phyloP scores from a whole-genome alignment of 2,113 vertebrate genomes.

The Crypturellus undulatus region DNA sequence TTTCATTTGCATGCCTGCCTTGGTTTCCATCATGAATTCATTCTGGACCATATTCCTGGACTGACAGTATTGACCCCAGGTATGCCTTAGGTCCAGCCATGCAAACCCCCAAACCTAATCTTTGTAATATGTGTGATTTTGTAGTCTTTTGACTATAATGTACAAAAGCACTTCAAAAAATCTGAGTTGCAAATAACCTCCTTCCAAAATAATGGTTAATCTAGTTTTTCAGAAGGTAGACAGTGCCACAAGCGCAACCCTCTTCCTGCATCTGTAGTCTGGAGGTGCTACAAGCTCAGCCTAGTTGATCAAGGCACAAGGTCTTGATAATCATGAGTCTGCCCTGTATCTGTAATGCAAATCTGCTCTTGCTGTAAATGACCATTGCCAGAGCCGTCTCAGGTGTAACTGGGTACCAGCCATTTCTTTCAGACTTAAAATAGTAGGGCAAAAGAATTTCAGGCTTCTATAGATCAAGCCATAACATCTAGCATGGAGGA shows the following conservation, averaged over 20 bases:
- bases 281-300: not conserved
- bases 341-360: not conserved
- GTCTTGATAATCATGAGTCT: not conserved
- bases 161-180: not conserved
- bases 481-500: not conserved
- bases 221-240: not conserved
- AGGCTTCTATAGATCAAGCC: not conserved
- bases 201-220: not conserved
- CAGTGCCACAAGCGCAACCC: not conserved
- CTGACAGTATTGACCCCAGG: not conserved
- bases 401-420: not conserved
- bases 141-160: not conserved
- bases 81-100: conserved; percentile 44
- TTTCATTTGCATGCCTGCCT: conserved; percentile 22
- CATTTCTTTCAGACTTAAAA: not conserved
- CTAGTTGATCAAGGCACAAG: not conserved
- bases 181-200: not conserved
- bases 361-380: not conserved
- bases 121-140: not conserved
- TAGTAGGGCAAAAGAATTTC: not conserved
- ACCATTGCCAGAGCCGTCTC: not conserved
- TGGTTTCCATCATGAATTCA: not conserved
- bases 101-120: not conserved
- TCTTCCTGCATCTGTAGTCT: not conserved
- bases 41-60: not conserved